Percentiles rank a stretch among this genome's conserved stretches.
Conservation (phyloP, 2,113 vertebrate species). For the Amphiprion ocellaris region DNA sequence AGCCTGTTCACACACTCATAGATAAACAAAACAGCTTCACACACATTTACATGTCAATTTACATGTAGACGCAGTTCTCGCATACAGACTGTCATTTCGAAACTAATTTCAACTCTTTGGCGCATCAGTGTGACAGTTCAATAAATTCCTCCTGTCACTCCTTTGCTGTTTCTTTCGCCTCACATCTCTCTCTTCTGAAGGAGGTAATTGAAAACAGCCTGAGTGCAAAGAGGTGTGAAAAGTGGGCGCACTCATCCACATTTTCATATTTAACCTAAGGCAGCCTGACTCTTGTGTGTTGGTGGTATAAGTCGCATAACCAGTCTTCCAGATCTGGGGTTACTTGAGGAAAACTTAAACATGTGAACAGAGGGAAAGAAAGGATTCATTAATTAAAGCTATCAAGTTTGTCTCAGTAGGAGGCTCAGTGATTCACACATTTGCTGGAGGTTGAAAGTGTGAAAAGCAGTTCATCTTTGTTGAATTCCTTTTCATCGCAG, state of each 20-base stretch:
- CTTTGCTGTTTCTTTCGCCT: slow-evolving; percentile 2
- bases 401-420: neutral
- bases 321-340: neutral
- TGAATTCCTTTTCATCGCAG: neutral
- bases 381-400: neutral
- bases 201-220: slow-evolving; percentile 42
- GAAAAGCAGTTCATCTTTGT: neutral
- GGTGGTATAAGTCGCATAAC: neutral
- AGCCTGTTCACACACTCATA: neutral
- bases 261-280: slow-evolving; percentile 14
- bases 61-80: neutral
- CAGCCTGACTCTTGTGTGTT: neutral
- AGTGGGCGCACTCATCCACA: neutral
- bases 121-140: slow-evolving; percentile 34
- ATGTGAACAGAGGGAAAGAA: neutral
- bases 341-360: neutral
- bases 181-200: neutral
- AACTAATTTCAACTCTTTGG: slow-evolving; percentile 30
- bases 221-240: slow-evolving; percentile 25
- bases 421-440: neutral
- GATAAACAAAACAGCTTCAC: neutral
- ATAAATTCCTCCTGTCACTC: slow-evolving; percentile 28
- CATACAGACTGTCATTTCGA: slow-evolving; percentile 3
- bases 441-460: slow-evolving; percentile 11
- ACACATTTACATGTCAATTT: slow-evolving; percentile 12